Base-by-base conservation (phyloP, 2,888 invertebrate genomes). In the Iselma pallidipennis region DNA sequence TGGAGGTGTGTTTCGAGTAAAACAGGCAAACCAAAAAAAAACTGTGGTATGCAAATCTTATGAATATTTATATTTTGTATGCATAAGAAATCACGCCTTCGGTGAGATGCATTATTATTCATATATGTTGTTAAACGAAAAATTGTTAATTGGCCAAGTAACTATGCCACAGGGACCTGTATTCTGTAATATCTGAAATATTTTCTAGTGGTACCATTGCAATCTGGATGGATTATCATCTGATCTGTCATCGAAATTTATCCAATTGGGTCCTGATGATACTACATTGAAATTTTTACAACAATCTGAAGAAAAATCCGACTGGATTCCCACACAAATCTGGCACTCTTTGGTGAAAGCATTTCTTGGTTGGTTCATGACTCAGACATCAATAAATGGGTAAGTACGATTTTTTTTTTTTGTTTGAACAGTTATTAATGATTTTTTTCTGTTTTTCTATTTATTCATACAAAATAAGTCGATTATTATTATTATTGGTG, bases 341-440 rank as follows among this genome's bases (percentile, higher is more conserved):
- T 95, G 94, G 90, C 94, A 97, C 82, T 88, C 93, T 33, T 73
- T 98, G 33, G 93, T 92, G 14, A 91, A 92, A 74, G 87, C 92
- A n/a, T 82, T 97, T 42, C 86, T 98, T 19, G 89, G 91, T 67
- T 89, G 91, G 83, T 95, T 98, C 83, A 92, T 97, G 90, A 93
- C 95, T 28, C 91, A 93, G 79, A 98, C 98, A 2, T 95, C 96
- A 71, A 93, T 96, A 68, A 98, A 98, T 83, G 97, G 97, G 89
- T 94, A 82, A 88, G 89, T 86, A 26, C n/a, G n/a, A n/a, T n/a
- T n/a, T n/a, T n/a, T n/a, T n/a, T n/a, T n/a, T n/a, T n/a, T n/a
- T n/a, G n/a, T n/a, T n/a, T n/a, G n/a, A n/a, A 6, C 45, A 16
- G 42, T 16, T 14, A 6, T 37, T 14, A 37, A 14, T 37, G 16